Percentiles rank a stretch among this genome's conserved stretches.
Evolutionary conservation across 2,113 vertebrate species (phyloP).

Genomic region (Poecilia latipinna): DNA sequence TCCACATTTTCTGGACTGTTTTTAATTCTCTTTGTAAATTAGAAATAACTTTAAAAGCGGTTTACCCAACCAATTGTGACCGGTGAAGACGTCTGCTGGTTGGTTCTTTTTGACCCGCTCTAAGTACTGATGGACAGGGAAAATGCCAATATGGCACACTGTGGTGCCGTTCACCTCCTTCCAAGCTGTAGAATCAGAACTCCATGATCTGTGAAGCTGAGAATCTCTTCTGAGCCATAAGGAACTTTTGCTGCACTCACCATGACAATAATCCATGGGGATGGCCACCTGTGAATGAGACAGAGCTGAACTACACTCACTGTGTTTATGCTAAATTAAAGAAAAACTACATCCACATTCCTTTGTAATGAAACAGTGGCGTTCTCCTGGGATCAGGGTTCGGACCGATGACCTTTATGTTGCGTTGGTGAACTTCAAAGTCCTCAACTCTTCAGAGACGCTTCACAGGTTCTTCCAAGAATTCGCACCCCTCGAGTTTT

Average conservation of each 20-base stretch:
- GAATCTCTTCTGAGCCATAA: slow-evolving; percentile 14
- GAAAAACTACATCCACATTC: slow-evolving; percentile 4
- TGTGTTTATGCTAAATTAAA: slow-evolving; percentile 19
- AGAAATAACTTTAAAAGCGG: slow-evolving; percentile 17
- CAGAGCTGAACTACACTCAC: slow-evolving; percentile 16
- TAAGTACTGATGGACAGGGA: neutral
- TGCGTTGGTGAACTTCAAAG: neutral
- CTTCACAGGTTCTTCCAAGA: neutral
- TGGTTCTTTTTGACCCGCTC: slow-evolving; percentile 9
- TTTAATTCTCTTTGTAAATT: slow-evolving; percentile 13
- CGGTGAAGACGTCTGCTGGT: slow-evolving; percentile 25
- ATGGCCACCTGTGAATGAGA: slow-evolving; percentile 8
- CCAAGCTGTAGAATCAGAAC: slow-evolving; percentile 15
- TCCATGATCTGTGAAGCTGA: slow-evolving; percentile 6
- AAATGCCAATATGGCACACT: slow-evolving; percentile 43
- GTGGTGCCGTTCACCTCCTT: slow-evolving; percentile 18
- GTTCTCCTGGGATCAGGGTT: slow-evolving; percentile 20
- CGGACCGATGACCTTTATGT: neutral
- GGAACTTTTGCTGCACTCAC: slow-evolving; percentile 5
- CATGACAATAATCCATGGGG: neutral
- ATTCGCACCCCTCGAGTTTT: neutral
- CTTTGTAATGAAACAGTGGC: slow-evolving; percentile 24
- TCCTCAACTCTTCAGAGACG: neutral
- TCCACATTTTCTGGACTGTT: slow-evolving; percentile 27
- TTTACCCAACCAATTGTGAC: slow-evolving; percentile 1